A percentile compares a stretch with the other conserved stretches of the same genome.
Conservation (phyloP, 2,888 invertebrate species). For the Diaprepes abbreviatus region DNA sequence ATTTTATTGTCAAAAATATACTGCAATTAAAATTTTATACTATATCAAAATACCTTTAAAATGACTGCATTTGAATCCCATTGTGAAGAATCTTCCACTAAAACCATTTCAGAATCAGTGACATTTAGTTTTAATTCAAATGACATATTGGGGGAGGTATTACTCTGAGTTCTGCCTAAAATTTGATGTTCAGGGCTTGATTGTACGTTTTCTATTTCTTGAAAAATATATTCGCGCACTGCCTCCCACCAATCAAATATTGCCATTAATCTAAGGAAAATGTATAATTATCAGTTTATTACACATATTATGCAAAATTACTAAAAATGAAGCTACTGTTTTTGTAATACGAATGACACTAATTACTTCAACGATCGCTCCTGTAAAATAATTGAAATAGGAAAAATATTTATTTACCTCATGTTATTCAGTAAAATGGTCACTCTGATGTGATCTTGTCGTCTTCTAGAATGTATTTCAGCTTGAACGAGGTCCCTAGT, state of each 20-base stretch:
- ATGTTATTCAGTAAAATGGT: slow-evolving; percentile 94
- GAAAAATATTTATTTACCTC: slow-evolving; percentile 69
- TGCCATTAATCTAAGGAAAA: slow-evolving; percentile 76
- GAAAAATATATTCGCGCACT: slow-evolving; percentile 82
- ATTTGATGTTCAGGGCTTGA: slow-evolving; percentile 56
- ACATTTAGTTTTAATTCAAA: slow-evolving; percentile 93
- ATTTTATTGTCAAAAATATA: neutral
- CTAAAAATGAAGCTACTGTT: no score
- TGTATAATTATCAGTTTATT: neutral
- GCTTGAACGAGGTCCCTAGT: slow-evolving; percentile 63
- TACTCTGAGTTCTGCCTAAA: slow-evolving; percentile 49
- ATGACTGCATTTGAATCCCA: slow-evolving; percentile 96
- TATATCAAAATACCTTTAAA: slow-evolving; percentile 82
- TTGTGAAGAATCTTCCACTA: slow-evolving; percentile 91
- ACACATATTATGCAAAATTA: neutral
- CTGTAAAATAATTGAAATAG: neutral
- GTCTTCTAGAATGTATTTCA: slow-evolving; percentile 71
- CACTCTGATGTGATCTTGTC: slow-evolving; percentile 79
- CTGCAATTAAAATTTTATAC: neutral
- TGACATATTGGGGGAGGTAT: slow-evolving; percentile 62
- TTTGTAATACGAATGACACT: no score
- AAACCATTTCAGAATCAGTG: slow-evolving; percentile 94
- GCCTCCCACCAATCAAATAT: slow-evolving; percentile 95
- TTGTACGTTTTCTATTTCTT: slow-evolving; percentile 60
- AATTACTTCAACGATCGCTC: slow-evolving; percentile 1